Percentiles rank a stretch among this genome's conserved stretches.
phyloP scores from a whole-genome alignment of 2,888 invertebrate species.

The Harpagoxenus sublaevis region DNA sequence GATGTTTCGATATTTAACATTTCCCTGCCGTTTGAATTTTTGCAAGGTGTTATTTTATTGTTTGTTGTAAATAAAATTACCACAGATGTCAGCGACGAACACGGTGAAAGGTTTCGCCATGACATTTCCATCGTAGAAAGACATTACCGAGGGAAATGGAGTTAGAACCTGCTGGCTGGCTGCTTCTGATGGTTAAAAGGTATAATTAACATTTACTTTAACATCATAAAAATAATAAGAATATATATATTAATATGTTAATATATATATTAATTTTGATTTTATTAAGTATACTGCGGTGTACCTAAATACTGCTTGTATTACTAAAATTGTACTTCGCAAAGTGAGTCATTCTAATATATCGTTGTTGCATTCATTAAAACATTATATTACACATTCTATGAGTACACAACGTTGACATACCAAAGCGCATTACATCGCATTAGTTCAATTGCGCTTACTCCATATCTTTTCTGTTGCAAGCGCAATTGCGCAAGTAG shows the following conservation, averaged over 20 bases:
- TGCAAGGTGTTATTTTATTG: slow-evolving; percentile 11
- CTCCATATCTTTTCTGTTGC: slow-evolving; percentile 39
- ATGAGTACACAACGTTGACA: not conserved
- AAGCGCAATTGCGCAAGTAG: slow-evolving; percentile 46
- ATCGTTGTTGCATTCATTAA: not conserved
- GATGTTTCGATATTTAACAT: slow-evolving; percentile 27
- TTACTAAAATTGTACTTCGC: not conserved
- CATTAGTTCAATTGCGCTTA: slow-evolving; percentile 52
- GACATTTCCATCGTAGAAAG: slow-evolving; percentile 55
- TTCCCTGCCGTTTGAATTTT: slow-evolving; percentile 31
- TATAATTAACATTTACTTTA: slow-evolving; percentile 37
- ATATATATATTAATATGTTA: not conserved
- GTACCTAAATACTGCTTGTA: not conserved
- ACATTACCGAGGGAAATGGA: slow-evolving; percentile 47
- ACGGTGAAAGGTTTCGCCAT: slow-evolving; percentile 54
- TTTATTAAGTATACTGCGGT: not conserved
- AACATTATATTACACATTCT: not conserved
- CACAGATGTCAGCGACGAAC: slow-evolving; percentile 40
- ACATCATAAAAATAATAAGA: not conserved
- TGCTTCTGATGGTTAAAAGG: slow-evolving; percentile 12
- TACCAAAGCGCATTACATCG: slow-evolving; percentile 16
- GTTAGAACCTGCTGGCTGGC: slow-evolving; percentile 5
- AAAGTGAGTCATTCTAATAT: not conserved
- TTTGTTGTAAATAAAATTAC: slow-evolving; percentile 51
- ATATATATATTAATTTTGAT: not conserved